phyloP scores from a whole-genome alignment of 2,113 vertebrate species.

The Coptodon rendalli region DNA sequence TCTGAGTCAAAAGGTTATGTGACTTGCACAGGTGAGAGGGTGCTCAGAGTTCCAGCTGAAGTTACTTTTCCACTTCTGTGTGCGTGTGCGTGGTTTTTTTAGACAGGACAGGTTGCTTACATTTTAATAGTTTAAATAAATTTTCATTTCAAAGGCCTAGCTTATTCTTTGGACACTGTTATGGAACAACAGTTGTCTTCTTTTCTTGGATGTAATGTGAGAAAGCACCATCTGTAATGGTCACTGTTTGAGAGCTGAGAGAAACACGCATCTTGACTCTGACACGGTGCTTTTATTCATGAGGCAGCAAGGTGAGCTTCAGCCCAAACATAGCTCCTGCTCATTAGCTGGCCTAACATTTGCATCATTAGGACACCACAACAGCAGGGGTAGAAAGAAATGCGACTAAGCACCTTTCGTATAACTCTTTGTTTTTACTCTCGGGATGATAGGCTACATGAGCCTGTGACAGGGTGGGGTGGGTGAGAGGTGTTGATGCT shows the following conservation, averaged over 20 bases:
- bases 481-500: neutral
- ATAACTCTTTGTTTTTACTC: slow-evolving; percentile 45
- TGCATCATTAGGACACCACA: slow-evolving; percentile 58
- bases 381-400: slow-evolving; percentile 52
- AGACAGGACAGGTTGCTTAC: neutral
- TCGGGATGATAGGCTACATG: slow-evolving; percentile 53
- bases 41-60: slow-evolving; percentile 16
- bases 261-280: slow-evolving; percentile 48
- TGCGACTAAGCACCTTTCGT: slow-evolving; percentile 49
- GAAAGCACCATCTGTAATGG: slow-evolving; percentile 66
- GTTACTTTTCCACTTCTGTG: slow-evolving; percentile 2
- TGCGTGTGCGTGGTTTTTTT: neutral
- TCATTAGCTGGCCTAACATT: slow-evolving; percentile 66
- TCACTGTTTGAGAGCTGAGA: slow-evolving; percentile 42
- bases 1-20: slow-evolving; percentile 39
- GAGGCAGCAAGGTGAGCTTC: slow-evolving; percentile 50
- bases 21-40: slow-evolving; percentile 12
- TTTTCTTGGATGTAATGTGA: slow-evolving; percentile 9
- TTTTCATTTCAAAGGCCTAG: slow-evolving; percentile 24
- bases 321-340: slow-evolving; percentile 42
- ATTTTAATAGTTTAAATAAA: slow-evolving; percentile 33
- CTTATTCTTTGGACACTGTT: neutral
- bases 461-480: slow-evolving; percentile 38
- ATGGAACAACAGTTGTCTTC: slow-evolving; percentile 6
- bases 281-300: slow-evolving; percentile 61